Evolutionary conservation across 2,797 vertebrate genomes (phyloP).

Genomic region (Spinibarbus caldwelli): DNA sequence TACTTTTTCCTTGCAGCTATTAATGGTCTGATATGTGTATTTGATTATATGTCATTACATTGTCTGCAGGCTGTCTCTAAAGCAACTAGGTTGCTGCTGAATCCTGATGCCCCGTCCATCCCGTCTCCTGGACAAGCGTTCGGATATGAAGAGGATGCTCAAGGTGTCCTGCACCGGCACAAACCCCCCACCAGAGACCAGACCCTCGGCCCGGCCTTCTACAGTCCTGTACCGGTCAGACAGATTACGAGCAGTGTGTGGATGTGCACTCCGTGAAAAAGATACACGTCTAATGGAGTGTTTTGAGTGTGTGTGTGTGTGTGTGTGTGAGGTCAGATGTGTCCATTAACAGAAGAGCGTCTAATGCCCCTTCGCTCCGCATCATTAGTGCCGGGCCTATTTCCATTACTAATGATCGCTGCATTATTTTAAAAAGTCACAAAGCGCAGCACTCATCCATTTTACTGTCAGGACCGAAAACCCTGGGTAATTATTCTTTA

Average conservation of each 20-base stretch:
- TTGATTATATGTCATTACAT: not conserved
- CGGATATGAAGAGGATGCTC: slow-evolving; percentile 79
- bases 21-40: not conserved
- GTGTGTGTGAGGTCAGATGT: slow-evolving; percentile 61
- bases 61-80: slow-evolving; percentile 8
- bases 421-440: slow-evolving; percentile 80
- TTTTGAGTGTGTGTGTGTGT: slow-evolving; percentile 6
- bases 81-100: not conserved
- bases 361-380: slow-evolving; percentile 79
- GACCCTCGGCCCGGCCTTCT: slow-evolving; percentile 83
- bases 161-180: slow-evolving; percentile 73
- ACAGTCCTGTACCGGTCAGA: slow-evolving; percentile 73
- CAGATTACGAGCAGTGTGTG: slow-evolving; percentile 47
- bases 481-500: slow-evolving; percentile 88
- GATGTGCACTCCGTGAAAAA: slow-evolving; percentile 25
- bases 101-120: slow-evolving; percentile 77
- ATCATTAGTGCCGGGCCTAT: slow-evolving; percentile 82
- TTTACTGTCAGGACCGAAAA: slow-evolving; percentile 83
- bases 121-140: slow-evolving; percentile 77
- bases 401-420: slow-evolving; percentile 89
- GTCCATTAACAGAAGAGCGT: slow-evolving; percentile 83
- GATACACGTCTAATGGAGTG: not conserved
- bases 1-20: not conserved
- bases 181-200: slow-evolving; percentile 72
- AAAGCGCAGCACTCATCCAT: slow-evolving; percentile 84